These are phyloP conservation scores for Hirudo medicinalis DNA, from an alignment of 1,140 invertebrate species.

Conservation along the genomic window DNA sequence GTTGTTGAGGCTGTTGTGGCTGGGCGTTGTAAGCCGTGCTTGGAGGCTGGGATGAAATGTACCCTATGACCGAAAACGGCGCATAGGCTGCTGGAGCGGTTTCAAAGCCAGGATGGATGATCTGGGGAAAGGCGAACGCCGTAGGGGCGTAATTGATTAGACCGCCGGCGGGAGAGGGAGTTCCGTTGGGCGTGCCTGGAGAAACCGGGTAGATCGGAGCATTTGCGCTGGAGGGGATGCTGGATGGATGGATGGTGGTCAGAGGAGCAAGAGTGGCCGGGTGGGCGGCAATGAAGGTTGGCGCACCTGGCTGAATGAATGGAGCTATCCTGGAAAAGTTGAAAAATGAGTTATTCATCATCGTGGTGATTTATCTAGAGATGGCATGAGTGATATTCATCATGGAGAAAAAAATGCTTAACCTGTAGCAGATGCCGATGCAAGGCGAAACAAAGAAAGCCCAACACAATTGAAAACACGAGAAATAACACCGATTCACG, in stretches of 20 bases:
- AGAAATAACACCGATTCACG: no score
- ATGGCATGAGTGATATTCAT: no score
- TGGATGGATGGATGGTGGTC: background rate
- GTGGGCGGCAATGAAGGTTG: constrained; percentile 6
- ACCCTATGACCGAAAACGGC: constrained; percentile 5
- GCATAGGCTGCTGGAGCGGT: background rate
- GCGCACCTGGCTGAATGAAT: constrained; percentile 7
- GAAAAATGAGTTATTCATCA: background rate
- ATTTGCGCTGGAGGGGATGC: background rate
- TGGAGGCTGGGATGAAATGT: background rate
- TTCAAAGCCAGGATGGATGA: constrained; percentile 8
- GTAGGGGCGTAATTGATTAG: constrained; percentile 5
- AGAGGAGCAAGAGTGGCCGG: background rate
- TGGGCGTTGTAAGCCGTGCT: background rate
- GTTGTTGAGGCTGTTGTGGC: background rate
- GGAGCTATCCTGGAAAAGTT: constrained; percentile 8
- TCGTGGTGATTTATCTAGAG: no score
- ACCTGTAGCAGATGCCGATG: no score
- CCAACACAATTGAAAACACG: no score
- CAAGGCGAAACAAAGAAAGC: no score
- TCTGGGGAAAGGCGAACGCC: constrained; percentile 3
- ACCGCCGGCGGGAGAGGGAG: background rate
- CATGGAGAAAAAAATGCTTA: no score
- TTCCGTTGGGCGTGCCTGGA: background rate
- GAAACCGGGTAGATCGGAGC: background rate